Percentiles rank a stretch among this genome's conserved stretches.
Evolutionary conservation across 2,888 invertebrate species (phyloP).

Genomic region (Watsonalla cultraria): DNA sequence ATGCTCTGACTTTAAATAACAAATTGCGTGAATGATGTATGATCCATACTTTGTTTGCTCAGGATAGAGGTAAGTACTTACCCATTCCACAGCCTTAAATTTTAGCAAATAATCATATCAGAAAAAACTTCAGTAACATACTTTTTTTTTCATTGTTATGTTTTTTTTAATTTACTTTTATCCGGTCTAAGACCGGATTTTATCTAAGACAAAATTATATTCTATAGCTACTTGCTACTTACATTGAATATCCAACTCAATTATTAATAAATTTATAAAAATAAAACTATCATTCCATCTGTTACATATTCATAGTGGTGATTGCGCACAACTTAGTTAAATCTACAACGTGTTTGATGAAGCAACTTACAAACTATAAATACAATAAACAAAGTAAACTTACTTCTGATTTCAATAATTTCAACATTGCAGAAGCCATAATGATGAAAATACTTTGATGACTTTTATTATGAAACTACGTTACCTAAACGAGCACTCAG

Average conservation of each 20-base stretch:
- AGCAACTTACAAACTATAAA: conserved; percentile 8
- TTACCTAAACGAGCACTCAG: conserved; percentile 31
- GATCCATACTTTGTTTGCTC: conserved; percentile 27
- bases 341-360: neutral
- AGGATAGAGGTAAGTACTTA: neutral
- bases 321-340: conserved; percentile 14
- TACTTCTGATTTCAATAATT: conserved; percentile 68
- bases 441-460: conserved; percentile 8
- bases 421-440: conserved; percentile 67
- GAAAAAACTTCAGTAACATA: too few species aligned
- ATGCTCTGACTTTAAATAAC: conserved; percentile 51
- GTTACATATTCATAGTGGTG: conserved; percentile 5
- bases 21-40: conserved; percentile 51
- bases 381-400: conserved; percentile 29
- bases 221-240: too few species aligned
- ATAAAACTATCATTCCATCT: neutral
- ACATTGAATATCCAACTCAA: too few species aligned
- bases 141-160: too few species aligned
- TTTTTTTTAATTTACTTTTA: too few species aligned
- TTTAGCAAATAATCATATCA: too few species aligned
- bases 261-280: too few species aligned
- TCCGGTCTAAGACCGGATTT: too few species aligned
- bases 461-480: conserved; percentile 16
- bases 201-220: too few species aligned
- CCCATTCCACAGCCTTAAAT: too few species aligned